Conservation (phyloP, 2,888 invertebrate genomes). For the Trachelus iudaicus region DNA sequence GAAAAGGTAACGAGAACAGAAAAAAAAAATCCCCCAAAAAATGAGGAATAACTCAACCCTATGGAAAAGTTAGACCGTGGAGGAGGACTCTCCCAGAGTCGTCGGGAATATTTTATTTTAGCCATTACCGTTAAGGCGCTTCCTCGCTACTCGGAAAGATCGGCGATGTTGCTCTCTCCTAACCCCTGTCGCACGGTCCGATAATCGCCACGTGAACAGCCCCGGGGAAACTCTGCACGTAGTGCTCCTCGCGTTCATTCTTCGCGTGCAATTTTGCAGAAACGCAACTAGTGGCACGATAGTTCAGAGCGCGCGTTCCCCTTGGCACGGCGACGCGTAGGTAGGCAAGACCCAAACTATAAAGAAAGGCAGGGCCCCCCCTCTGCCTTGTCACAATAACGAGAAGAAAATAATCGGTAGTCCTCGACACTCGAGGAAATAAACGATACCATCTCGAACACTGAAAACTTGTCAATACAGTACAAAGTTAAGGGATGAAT, state of each 20-base stretch:
- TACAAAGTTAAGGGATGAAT: slow-evolving; percentile 13
- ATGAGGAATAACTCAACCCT: not conserved
- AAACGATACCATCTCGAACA: slow-evolving; percentile 53
- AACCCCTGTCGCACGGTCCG: slow-evolving; percentile 5
- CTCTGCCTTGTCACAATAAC: not conserved
- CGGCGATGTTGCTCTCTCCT: too few relatives aligned
- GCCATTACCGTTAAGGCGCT: too few relatives aligned
- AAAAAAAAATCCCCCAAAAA: not conserved
- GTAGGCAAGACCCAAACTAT: too few relatives aligned
- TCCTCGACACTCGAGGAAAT: slow-evolving; percentile 40
- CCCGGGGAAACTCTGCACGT: too few relatives aligned
- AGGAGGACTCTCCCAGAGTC: not conserved
- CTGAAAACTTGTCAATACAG: slow-evolving; percentile 46
- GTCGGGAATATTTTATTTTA: too few relatives aligned
- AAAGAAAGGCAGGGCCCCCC: not conserved
- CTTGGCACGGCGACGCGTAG: too few relatives aligned
- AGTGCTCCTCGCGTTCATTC: slow-evolving; percentile 29
- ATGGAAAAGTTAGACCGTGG: not conserved
- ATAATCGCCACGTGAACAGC: slow-evolving; percentile 8
- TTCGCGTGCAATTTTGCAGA: slow-evolving; percentile 53
- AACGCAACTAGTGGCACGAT: slow-evolving; percentile 29
- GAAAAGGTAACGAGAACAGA: slow-evolving; percentile 53
- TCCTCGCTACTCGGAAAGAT: too few relatives aligned
- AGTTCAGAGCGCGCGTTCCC: too few relatives aligned
- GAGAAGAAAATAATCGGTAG: slow-evolving; percentile 44